phyloP scores from a whole-genome alignment of 2,888 invertebrate species.

The Lottia gigantea region DNA sequence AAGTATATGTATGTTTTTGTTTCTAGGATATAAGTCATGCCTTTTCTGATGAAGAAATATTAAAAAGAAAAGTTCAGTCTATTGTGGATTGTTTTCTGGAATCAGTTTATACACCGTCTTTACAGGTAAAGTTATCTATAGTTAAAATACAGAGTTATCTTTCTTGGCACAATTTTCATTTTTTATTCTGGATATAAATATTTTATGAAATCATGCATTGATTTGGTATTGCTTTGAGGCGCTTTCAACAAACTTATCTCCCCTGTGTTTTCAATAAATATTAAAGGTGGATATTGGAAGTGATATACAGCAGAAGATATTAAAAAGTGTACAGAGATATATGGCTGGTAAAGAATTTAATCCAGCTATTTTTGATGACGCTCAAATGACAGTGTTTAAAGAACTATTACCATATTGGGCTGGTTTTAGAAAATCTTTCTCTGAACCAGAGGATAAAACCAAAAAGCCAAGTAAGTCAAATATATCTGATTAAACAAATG shows the following conservation, averaged over 20 bases:
- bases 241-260: no score
- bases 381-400: slow-evolving; percentile 62
- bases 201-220: no score
- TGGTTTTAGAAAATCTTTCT: slow-evolving; percentile 55
- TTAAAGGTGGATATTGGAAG: slow-evolving; percentile 57
- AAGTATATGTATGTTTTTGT: not conserved
- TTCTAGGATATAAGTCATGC: slow-evolving; percentile 62
- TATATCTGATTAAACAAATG: no score
- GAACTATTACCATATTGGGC: slow-evolving; percentile 67
- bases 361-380: slow-evolving; percentile 64
- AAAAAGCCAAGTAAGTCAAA: slow-evolving; percentile 50
- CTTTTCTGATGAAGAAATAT: slow-evolving; percentile 63
- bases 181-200: no score
- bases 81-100: slow-evolving; percentile 65
- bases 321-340: slow-evolving; percentile 59
- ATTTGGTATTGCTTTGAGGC: no score
- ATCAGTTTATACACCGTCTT: slow-evolving; percentile 55
- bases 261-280: slow-evolving; percentile 11
- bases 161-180: no score
- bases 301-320: slow-evolving; percentile 58
- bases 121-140: slow-evolving; percentile 51
- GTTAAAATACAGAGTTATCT: no score
- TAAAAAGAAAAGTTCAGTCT: slow-evolving; percentile 62
- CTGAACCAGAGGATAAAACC: slow-evolving; percentile 48
- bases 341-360: slow-evolving; percentile 59